phyloP scores from a whole-genome alignment of 2,888 invertebrate genomes.

The Campaea margaritaria region DNA sequence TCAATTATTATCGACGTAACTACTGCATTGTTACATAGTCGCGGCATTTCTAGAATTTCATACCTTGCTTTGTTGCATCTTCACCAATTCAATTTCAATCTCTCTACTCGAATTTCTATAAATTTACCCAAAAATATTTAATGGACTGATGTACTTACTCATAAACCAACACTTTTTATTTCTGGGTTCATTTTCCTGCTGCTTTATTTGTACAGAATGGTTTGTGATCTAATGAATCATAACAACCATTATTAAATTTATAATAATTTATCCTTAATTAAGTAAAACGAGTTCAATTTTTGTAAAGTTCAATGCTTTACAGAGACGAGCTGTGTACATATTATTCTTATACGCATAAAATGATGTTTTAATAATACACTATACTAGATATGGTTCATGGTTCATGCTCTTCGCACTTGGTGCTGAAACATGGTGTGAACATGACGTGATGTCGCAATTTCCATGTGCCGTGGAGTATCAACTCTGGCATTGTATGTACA shows the following conservation, averaged over 20 bases:
- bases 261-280: constrained; percentile 31
- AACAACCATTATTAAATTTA: not conserved
- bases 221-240: constrained; percentile 17
- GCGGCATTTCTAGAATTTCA: constrained; percentile 19
- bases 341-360: too few relatives aligned
- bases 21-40: constrained; percentile 28
- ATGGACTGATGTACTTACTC: not conserved
- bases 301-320: constrained; percentile 6
- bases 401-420: constrained; percentile 10
- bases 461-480: constrained; percentile 13
- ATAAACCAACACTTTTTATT: constrained; percentile 21
- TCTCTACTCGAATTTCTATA: not conserved
- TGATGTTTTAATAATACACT: not conserved
- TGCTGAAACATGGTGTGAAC: constrained; percentile 10
- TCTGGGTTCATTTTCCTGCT: constrained; percentile 49
- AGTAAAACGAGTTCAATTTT: constrained; percentile 23
- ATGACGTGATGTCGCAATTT: constrained; percentile 3
- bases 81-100: too few relatives aligned
- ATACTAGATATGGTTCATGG: not conserved
- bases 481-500: not conserved
- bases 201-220: constrained; percentile 23
- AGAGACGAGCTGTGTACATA: constrained; percentile 7
- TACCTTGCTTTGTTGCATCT: not conserved
- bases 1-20: constrained; percentile 33
- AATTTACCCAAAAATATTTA: not conserved